Evolutionary conservation across 2,888 invertebrate genomes (phyloP).

Genomic region (Meiosimyza decipiens): DNA sequence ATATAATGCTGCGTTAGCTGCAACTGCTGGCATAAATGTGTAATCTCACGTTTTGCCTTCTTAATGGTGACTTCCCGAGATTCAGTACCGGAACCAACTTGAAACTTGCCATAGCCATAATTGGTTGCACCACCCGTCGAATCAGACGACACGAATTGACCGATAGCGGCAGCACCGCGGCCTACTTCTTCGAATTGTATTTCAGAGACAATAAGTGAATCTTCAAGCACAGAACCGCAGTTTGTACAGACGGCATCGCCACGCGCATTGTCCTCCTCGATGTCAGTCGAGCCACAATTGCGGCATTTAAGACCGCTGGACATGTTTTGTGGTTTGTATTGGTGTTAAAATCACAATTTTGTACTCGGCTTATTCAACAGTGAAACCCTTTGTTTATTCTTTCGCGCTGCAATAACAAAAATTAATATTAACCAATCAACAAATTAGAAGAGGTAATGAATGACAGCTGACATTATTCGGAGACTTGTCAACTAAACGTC

Average conservation of each 20-base stretch:
- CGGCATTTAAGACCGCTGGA: slow-evolving; percentile 82
- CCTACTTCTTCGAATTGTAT: slow-evolving; percentile 95
- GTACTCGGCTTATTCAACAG: no score
- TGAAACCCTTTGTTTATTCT: no score
- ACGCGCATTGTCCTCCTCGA: slow-evolving; percentile 93
- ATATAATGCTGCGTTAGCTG: slow-evolving; percentile 90
- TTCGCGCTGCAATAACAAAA: no score
- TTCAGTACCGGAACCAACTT: slow-evolving; percentile 84
- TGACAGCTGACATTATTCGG: no score
- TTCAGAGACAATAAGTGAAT: slow-evolving; percentile 95
- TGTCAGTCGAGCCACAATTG: slow-evolving; percentile 88
- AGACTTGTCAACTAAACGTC: no score
- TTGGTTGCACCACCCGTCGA: slow-evolving; percentile 86
- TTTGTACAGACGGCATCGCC: slow-evolving; percentile 96
- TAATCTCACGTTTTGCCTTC: slow-evolving; percentile 88
- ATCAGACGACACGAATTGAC: slow-evolving; percentile 93
- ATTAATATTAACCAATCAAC: no score
- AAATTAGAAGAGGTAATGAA: no score
- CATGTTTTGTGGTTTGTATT: slow-evolving; percentile 38
- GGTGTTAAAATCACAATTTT: no score
- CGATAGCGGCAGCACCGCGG: slow-evolving; percentile 89
- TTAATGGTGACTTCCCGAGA: slow-evolving; percentile 92
- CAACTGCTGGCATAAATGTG: slow-evolving; percentile 86
- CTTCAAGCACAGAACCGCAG: slow-evolving; percentile 96
- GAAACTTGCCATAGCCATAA: slow-evolving; percentile 81